Percentiles rank a stretch among this genome's conserved stretches.
These are phyloP conservation scores for Megastigmus dorsalis DNA, from an alignment of 2,888 invertebrate genomes.

Conservation along the genomic window DNA sequence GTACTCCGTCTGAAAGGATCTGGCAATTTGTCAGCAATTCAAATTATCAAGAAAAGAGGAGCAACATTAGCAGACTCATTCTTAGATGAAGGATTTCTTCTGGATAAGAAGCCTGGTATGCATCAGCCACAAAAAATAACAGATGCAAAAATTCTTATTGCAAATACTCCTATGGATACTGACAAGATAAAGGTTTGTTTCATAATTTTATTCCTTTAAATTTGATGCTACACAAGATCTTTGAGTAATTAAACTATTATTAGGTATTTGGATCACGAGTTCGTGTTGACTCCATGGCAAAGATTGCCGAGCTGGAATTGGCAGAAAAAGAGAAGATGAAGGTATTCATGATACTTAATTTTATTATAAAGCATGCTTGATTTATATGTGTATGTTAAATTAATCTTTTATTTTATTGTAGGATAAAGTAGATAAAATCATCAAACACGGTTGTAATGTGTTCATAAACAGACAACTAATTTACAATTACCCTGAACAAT, in stretches of 20 bases:
- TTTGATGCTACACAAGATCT: not conserved
- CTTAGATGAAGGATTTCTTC: slow-evolving; percentile 94
- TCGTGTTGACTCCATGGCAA: slow-evolving; percentile 92
- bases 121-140: slow-evolving; percentile 97
- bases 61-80: slow-evolving; percentile 96
- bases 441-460: slow-evolving; percentile 95
- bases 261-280: slow-evolving; percentile 94
- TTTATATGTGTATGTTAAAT: too few relatives aligned
- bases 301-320: slow-evolving; percentile 97
- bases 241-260: slow-evolving; percentile 20
- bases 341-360: slow-evolving; percentile 58
- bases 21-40: slow-evolving; percentile 95
- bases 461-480: slow-evolving; percentile 99
- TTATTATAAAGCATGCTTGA: too few relatives aligned
- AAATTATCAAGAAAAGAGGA: slow-evolving; percentile 97
- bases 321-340: slow-evolving; percentile 99
- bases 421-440: slow-evolving; percentile 97
- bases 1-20: slow-evolving; percentile 96
- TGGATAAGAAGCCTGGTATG: slow-evolving; percentile 98
- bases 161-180: slow-evolving; percentile 99
- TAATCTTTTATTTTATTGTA: slow-evolving; percentile 50
- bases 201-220: not conserved
- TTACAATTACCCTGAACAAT: slow-evolving; percentile 99
- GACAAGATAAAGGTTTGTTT: slow-evolving; percentile 92
- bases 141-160: slow-evolving; percentile 97